Evolutionary conservation across 2,113 vertebrate species (phyloP), one percentile per base, ranked within the genome.

Genomic region (Mobula birostris): DNA sequence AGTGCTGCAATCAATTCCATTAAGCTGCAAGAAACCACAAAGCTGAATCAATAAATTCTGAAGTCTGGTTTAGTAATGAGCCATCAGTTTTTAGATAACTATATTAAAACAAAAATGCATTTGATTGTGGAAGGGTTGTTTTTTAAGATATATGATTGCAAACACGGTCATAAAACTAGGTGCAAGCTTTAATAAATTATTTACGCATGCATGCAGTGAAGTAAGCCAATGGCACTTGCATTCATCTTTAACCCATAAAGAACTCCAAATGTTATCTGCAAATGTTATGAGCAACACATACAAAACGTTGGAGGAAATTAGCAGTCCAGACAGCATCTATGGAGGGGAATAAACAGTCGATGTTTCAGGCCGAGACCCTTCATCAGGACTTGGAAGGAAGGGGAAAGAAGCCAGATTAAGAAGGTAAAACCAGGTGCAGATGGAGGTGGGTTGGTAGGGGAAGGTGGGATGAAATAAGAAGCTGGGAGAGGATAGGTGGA

Each of bases 41-140:
- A 90, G 85, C 85, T 32, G 14, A 88, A 90, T 90, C 85, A 24
- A 90, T 90, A 32, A n/a, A 90, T 90, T 68, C 61, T 66, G 29
- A 90, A 90, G 15, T 12, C 61, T 32, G 61, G 61, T 68, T 66
- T 90, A 32, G 29, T 90, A 90, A 90, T 90, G 85, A 90, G 61
- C 85, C 85, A 90, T 90, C 85, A 88, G n/a, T 90, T 90, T 68
- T 68, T 68, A 90, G 85, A 90, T 66, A 90, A n/a, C 61, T 90
- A 7, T 66, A 68, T 90, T 90, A 68, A 90, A 68, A 63, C 85
- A 66, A 66, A 66, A 90, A 90, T 32, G 17, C 7, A 66, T 68
- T 63, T 90, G 29, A 32, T 88, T 32, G 6, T 29, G n/a, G n/a
- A 88, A 63, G 27, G 29, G 27, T 66, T 61, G 12, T n/a, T n/a